Evolutionary conservation across 2,888 invertebrate species (phyloP).

Genomic region (Pogonocherus hispidulus): DNA sequence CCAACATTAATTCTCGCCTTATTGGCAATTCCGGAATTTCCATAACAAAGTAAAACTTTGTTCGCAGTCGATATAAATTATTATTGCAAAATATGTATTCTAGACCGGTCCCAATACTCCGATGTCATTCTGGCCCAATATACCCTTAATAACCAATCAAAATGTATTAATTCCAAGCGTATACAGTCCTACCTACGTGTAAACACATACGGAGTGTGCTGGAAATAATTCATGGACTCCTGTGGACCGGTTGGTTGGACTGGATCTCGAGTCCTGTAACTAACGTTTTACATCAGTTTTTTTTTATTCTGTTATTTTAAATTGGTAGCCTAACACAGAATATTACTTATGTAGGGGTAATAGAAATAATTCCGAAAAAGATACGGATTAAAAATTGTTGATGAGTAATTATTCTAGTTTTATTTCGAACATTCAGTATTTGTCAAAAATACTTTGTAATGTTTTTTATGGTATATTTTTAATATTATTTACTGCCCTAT

Average conservation of each 20-base stretch:
- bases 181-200: slow-evolving; percentile 2
- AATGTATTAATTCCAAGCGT: slow-evolving; percentile 26
- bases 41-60: slow-evolving; percentile 12
- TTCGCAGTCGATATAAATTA: background rate
- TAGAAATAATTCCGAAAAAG: no score
- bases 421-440: no score
- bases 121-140: slow-evolving; percentile 24
- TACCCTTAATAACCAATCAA: slow-evolving; percentile 28
- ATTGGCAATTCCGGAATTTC: background rate
- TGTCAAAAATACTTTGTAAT: no score
- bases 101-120: slow-evolving; percentile 16
- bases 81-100: slow-evolving; percentile 24
- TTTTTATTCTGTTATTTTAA: no score
- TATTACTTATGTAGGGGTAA: no score
- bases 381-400: no score
- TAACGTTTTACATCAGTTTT: no score
- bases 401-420: no score
- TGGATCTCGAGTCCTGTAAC: background rate
- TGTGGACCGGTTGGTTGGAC: background rate
- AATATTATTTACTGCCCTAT: no score
- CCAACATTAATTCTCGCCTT: background rate
- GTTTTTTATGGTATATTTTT: no score
- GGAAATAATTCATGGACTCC: background rate
- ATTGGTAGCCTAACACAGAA: no score
- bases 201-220: slow-evolving; percentile 17